Evolutionary conservation across 2,797 vertebrate genomes (phyloP), one percentile per base, ranked within the genome.

Genomic region (Argya squamiceps): DNA sequence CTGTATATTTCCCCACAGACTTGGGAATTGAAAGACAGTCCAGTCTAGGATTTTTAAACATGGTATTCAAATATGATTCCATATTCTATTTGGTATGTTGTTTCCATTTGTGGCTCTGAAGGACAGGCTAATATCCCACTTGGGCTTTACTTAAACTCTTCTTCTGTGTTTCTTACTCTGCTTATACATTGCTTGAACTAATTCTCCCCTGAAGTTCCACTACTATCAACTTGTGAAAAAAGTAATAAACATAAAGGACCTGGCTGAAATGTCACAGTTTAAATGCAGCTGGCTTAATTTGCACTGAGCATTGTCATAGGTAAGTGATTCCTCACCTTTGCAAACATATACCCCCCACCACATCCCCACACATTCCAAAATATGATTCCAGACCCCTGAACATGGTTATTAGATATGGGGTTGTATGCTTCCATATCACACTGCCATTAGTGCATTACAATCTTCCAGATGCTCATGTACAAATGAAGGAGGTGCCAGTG

Each of bases 11-110:
- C 84, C 84, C 91, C 36, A 58, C 1, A 43, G 92, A 44, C 34
- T 18, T 68, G 21, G 39, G 65, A 92, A 89, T 46, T 71, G 79
- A 91, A 84, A 96, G 88, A 87, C 77, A 91, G 73, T 87, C 41
- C 37, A 68, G 69, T 70, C 39, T 73, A 73, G 73, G 65, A 55
- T 86, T 95, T 95, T 92, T 55, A 91, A 89, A 81, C 29, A 58
- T 91, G 55, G 73, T 92, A 90, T 86, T 92, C 59, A 90, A 84
- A 96, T 86, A 91, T 73, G 47, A 94, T 73, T 95, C 93, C 73
- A 76, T 93, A 86, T 96, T 92, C 62, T 77, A 47, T 90, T 90
- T 84, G 37, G 53, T 95, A 89, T 88, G 62, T 78, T 15, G 64
- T 78, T 94, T 50, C 34, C 39, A n/a, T 89, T 89, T 78, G 84